phyloP scores from a whole-genome alignment of 2,888 invertebrate species.

The Keiferia lycopersicella region DNA sequence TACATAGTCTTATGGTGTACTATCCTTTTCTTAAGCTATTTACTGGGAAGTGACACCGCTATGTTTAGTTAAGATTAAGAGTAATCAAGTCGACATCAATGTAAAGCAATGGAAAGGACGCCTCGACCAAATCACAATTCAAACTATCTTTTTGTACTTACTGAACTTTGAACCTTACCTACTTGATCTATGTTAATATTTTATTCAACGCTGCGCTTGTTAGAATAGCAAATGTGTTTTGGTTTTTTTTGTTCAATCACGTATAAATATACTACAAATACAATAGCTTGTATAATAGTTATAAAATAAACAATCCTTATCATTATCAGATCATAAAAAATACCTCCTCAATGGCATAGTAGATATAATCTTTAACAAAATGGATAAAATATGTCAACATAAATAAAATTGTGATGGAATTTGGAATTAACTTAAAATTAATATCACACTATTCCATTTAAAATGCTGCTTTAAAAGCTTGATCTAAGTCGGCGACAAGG shows the following conservation, averaged over 20 bases:
- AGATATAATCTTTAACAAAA: neutral
- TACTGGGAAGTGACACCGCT: no score
- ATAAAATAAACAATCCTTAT: neutral
- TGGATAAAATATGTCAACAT: neutral
- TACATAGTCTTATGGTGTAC: no score
- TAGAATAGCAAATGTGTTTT: constrained; percentile 8
- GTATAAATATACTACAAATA: neutral
- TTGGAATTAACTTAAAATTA: constrained; percentile 23
- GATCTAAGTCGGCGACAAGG: constrained; percentile 90
- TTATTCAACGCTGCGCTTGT: constrained; percentile 9
- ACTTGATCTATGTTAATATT: constrained; percentile 41
- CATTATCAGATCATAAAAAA: neutral
- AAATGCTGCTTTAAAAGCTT: constrained; percentile 85
- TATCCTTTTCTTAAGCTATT: no score
- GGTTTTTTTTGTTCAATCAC: neutral
- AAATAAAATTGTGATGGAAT: constrained; percentile 20
- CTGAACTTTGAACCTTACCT: constrained; percentile 33
- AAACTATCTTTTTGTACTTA: constrained; percentile 1
- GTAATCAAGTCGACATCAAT: no score
- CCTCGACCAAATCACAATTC: neutral
- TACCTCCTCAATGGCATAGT: neutral
- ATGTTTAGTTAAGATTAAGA: no score
- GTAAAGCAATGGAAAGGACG: neutral
- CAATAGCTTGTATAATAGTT: neutral
- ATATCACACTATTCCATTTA: constrained; percentile 35